Percentiles rank a stretch among this genome's conserved stretches.
Evolutionary conservation across 2,113 vertebrate genomes (phyloP).

Genomic region (Scopus umbretta): DNA sequence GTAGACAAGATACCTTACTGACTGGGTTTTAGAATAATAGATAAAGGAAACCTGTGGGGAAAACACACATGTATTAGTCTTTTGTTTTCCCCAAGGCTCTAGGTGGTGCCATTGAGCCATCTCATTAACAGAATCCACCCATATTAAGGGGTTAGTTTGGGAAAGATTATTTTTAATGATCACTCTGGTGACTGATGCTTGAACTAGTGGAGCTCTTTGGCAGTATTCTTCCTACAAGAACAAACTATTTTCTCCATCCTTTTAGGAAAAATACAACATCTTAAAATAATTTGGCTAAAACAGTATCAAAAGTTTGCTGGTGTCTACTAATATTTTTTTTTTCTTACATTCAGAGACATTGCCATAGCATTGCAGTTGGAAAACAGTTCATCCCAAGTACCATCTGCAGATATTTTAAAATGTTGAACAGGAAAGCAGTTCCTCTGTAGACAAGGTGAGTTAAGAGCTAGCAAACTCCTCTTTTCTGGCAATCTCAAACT

Average conservation of each 20-base stretch:
- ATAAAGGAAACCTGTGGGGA: background rate
- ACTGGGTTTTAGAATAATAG: background rate
- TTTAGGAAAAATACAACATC: background rate
- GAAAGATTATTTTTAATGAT: background rate
- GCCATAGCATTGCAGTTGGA: background rate
- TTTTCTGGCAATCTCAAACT: background rate
- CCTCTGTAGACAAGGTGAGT: background rate
- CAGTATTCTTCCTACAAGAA: background rate
- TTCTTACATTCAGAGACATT: background rate
- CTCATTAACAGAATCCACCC: background rate
- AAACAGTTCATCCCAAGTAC: background rate
- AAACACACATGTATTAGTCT: background rate
- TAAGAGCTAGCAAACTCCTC: background rate
- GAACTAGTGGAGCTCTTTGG: background rate
- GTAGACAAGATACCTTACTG: background rate
- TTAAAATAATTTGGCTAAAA: background rate
- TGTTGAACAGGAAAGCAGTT: background rate
- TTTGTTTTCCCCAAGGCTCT: constrained; percentile 1
- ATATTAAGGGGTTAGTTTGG: background rate
- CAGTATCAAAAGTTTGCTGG: background rate
- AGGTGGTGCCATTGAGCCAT: constrained; percentile 60
- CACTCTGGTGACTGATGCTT: background rate
- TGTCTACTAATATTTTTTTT: background rate
- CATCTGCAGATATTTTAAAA: background rate
- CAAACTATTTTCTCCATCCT: background rate